Evolutionary conservation across 1,140 invertebrate genomes (phyloP).

Genomic region (Goniozus legneri): DNA sequence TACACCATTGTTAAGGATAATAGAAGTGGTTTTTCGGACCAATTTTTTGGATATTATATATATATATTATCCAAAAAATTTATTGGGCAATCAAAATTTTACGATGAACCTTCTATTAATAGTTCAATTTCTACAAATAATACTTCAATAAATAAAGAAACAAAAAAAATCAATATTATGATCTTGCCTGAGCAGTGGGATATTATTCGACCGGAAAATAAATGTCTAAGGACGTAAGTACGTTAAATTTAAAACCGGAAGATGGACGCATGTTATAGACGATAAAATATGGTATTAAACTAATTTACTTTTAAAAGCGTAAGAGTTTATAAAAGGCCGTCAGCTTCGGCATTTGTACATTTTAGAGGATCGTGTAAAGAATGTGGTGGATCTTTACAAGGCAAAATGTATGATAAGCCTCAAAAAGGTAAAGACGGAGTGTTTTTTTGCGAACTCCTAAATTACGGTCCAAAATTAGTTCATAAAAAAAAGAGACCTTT

Average conservation of each 20-base stretch:
- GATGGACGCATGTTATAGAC: constrained; percentile 1
- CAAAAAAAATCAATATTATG: background rate
- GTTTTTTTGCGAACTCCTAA: background rate
- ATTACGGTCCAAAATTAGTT: background rate
- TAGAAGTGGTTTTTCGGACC: no score
- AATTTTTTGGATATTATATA: no score
- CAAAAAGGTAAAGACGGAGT: background rate
- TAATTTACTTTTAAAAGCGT: background rate
- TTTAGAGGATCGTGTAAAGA: constrained; percentile 3
- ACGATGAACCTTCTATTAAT: no score
- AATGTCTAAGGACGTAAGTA: background rate
- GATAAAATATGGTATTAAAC: background rate
- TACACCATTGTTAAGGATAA: constrained; percentile 1
- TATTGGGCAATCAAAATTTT: no score
- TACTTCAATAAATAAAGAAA: background rate
- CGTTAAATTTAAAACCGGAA: background rate
- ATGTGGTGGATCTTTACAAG: background rate
- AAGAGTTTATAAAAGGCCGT: background rate
- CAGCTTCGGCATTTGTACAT: background rate
- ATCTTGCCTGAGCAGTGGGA: background rate
- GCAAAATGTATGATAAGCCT: background rate
- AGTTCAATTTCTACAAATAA: no score
- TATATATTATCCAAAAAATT: background rate
- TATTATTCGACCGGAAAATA: background rate
- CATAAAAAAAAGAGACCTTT: background rate